A percentile compares a stretch with the other conserved stretches of the same genome.
phyloP scores from a whole-genome alignment of 2,113 vertebrate genomes.

The Podocnemis expansa region DNA sequence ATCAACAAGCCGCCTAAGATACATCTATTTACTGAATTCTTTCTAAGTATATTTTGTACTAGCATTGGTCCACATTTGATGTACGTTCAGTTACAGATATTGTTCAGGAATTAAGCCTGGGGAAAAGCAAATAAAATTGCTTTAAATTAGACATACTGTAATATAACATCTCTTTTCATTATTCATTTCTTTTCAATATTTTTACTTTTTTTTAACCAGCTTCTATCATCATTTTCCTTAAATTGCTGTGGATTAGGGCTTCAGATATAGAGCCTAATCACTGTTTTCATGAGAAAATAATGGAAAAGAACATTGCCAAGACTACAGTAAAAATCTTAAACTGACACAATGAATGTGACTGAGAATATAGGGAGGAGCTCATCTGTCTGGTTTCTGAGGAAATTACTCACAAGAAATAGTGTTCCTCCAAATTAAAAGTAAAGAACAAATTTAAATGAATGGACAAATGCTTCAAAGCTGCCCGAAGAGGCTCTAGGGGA shows the following conservation, averaged over 20 bases:
- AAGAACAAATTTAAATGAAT: not conserved
- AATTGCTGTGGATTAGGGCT: not conserved
- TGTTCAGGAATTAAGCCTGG: not conserved
- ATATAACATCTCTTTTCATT: not conserved
- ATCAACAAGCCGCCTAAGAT: not conserved
- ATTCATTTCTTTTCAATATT: not conserved
- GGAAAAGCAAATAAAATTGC: not conserved
- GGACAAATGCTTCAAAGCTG: not conserved
- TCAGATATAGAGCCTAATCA: not conserved
- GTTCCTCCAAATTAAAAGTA: not conserved
- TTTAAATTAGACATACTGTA: not conserved
- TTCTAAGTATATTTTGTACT: not conserved
- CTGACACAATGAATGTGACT: not conserved
- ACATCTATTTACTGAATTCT: not conserved
- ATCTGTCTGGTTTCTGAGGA: not conserved
- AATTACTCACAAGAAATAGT: not conserved
- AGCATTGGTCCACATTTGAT: not conserved
- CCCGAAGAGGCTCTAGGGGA: not conserved
- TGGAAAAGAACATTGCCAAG: not conserved
- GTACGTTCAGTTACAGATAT: not conserved
- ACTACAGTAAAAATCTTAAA: not conserved
- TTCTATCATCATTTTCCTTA: not conserved
- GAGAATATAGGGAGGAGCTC: not conserved
- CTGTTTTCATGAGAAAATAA: not conserved
- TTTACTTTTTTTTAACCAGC: not conserved